Evolutionary conservation across 2,113 vertebrate genomes (phyloP).

Genomic region (Ranitomeya imitator): DNA sequence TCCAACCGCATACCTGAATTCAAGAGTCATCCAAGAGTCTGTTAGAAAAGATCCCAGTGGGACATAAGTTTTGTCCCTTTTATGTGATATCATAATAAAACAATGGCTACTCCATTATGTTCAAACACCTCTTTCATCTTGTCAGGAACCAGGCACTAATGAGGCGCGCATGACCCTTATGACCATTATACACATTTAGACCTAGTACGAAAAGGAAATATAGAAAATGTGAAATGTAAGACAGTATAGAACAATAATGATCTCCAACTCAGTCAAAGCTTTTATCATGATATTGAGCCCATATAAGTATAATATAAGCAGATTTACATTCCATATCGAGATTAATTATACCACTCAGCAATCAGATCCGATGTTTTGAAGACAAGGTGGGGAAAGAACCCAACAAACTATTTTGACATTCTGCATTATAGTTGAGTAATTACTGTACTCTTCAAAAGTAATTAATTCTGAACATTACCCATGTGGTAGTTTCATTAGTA

Average conservation of each 20-base stretch:
- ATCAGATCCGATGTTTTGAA: constrained; percentile 4
- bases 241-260: background rate
- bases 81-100: constrained; percentile 40
- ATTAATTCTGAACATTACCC: constrained; percentile 40
- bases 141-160: constrained; percentile 4
- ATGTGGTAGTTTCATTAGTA: constrained; percentile 52
- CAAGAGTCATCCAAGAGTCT: background rate
- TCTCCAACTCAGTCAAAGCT: background rate
- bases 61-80: constrained; percentile 15
- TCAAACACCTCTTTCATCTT: constrained; percentile 45
- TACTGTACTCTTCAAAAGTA: constrained; percentile 19
- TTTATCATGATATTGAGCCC: background rate
- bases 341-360: constrained; percentile 6
- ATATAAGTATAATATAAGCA: background rate
- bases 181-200: constrained; percentile 3
- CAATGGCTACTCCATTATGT: constrained; percentile 28
- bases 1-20: background rate
- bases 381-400: background rate
- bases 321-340: constrained; percentile 7
- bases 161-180: background rate
- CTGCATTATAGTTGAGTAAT: background rate
- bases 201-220: background rate
- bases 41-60: too few relatives aligned
- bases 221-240: background rate
- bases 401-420: constrained; percentile 24